Evolutionary conservation across 2,113 vertebrate species (phyloP).

Genomic region (Perca flavescens): DNA sequence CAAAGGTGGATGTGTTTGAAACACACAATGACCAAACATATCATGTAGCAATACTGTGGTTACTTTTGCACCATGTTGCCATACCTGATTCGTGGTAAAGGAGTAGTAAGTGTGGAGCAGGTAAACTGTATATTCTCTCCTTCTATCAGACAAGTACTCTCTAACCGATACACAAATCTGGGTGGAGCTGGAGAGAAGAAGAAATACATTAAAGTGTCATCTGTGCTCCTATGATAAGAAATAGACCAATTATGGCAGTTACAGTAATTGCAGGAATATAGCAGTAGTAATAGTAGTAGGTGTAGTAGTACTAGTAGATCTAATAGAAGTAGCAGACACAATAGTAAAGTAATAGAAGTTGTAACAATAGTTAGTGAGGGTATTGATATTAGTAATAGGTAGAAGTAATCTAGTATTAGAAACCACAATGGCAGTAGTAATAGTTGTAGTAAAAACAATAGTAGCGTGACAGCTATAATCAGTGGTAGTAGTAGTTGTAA

Average conservation of each 20-base stretch:
- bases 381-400: neutral
- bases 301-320: neutral
- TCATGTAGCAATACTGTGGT: neutral
- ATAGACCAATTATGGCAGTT: neutral
- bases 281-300: neutral
- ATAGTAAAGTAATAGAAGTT: neutral
- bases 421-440: neutral
- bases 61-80: neutral
- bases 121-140: constrained; percentile 90
- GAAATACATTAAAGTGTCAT: neutral
- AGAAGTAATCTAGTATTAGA: neutral
- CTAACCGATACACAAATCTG: constrained; percentile 90
- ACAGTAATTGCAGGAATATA: neutral
- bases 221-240: neutral
- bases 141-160: constrained; percentile 88
- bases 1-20: neutral
- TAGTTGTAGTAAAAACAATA: constrained; percentile 1
- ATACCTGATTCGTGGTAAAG: constrained; percentile 90
- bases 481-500: neutral
- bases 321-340: neutral
- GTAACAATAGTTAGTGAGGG: neutral
- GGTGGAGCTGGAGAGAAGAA: constrained; percentile 88
- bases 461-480: neutral
- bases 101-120: constrained; percentile 89
- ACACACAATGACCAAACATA: neutral